Percentiles rank a stretch among this genome's conserved stretches.
These are phyloP conservation scores for Porites lobata DNA, from an alignment of 92 coral and sea anemone species.

Conservation along the genomic window DNA sequence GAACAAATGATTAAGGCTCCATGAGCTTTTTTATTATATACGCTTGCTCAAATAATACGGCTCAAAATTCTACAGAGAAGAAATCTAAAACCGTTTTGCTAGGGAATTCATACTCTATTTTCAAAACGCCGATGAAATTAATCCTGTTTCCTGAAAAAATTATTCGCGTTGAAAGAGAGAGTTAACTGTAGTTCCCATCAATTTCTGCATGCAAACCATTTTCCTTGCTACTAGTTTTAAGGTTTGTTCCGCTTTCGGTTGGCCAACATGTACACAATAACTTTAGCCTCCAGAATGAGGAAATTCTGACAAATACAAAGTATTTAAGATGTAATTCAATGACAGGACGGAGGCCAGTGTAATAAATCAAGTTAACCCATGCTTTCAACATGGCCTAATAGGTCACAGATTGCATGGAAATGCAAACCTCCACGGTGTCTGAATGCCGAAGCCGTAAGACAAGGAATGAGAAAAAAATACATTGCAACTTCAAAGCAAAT, in stretches of 20 bases:
- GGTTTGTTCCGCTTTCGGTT: neutral
- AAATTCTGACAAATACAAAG: conserved; percentile 27
- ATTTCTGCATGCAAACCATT: neutral
- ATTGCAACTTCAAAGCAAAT: neutral
- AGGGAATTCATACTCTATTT: conserved; percentile 13
- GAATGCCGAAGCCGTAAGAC: neutral
- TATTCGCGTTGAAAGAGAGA: conserved; percentile 5
- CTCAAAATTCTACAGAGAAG: conserved; percentile 22
- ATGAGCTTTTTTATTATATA: no score
- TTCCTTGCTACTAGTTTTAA: neutral
- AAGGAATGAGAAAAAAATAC: neutral
- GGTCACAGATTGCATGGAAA: conserved; percentile 38
- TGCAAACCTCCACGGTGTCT: conserved; percentile 3
- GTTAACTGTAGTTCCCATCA: neutral
- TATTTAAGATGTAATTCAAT: conserved; percentile 49
- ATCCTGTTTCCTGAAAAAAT: conserved; percentile 22
- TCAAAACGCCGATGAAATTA: conserved; percentile 23
- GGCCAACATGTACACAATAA: neutral
- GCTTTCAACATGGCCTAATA: conserved; percentile 36
- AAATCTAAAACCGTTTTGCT: conserved; percentile 39
- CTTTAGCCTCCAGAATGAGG: neutral
- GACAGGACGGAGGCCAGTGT: conserved; percentile 48
- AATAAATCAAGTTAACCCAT: conserved; percentile 65
- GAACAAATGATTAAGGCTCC: no score
- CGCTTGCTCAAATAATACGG: neutral